A percentile compares a stretch with the other conserved stretches of the same genome.
Evolutionary conservation across 2,888 invertebrate species (phyloP).

Genomic region (Drosophila tripunctata): DNA sequence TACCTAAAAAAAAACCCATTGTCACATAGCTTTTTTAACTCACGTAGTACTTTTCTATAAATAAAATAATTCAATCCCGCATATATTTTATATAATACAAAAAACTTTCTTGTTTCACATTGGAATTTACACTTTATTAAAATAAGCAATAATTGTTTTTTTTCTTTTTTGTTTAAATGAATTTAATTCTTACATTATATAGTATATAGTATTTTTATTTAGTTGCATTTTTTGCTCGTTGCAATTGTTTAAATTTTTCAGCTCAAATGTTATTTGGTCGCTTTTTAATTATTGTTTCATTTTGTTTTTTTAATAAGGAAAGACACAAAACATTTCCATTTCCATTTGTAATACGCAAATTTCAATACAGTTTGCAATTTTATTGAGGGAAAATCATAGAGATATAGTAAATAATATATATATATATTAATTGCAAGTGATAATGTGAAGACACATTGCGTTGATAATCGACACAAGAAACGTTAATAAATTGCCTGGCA

Average conservation of each 20-base stretch:
- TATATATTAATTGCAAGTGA: constrained; percentile 28
- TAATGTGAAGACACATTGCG: constrained; percentile 51
- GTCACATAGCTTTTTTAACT: too few relatives aligned
- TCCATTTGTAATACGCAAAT: constrained; percentile 55
- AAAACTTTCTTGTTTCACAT: too few relatives aligned
- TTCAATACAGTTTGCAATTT: constrained; percentile 67
- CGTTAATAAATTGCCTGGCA: constrained; percentile 21
- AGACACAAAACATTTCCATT: constrained; percentile 31
- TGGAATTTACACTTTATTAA: constrained; percentile 34
- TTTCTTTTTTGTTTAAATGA: constrained; percentile 11
- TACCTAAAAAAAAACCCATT: too few relatives aligned
- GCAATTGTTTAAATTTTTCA: constrained; percentile 28
- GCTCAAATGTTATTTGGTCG: constrained; percentile 56
- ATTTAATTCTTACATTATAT: constrained; percentile 37
- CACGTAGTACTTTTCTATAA: too few relatives aligned
- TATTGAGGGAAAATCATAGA: constrained; percentile 48
- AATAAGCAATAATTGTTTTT: constrained; percentile 27
- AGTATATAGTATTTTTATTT: neutral
- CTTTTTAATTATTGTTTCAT: constrained; percentile 20
- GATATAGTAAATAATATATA: constrained; percentile 28
- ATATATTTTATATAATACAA: too few relatives aligned
- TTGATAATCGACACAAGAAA: too few relatives aligned
- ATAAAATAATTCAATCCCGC: too few relatives aligned
- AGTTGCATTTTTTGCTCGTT: constrained; percentile 31
- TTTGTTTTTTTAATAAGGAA: constrained; percentile 33